Evolutionary conservation across 2,113 vertebrate species (phyloP).

Genomic region (Emberiza fucata): DNA sequence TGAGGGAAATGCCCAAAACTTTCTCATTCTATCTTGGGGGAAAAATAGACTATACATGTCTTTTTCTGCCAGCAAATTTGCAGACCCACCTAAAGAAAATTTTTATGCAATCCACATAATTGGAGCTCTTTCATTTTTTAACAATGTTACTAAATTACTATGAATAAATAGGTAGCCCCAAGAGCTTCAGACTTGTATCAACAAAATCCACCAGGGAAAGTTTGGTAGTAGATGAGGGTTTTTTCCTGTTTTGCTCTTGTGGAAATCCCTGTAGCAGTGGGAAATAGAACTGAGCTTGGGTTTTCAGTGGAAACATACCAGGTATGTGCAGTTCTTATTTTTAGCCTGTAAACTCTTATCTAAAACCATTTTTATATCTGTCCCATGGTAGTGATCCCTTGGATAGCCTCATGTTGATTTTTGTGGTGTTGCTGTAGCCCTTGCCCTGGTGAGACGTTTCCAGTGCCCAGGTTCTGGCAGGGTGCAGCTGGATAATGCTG

Average conservation of each 20-base stretch:
- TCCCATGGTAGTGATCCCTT: neutral
- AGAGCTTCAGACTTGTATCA: neutral
- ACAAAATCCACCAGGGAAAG: neutral
- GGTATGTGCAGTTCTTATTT: neutral
- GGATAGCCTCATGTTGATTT: neutral
- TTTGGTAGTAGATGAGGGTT: neutral
- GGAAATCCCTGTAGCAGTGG: neutral
- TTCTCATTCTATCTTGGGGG: neutral
- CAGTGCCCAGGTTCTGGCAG: neutral
- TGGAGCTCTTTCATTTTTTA: neutral
- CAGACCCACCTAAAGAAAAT: neutral
- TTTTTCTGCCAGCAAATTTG: neutral
- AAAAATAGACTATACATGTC: neutral
- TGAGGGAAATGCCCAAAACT: neutral
- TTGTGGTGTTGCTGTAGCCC: neutral
- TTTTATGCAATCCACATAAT: neutral
- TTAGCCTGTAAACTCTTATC: neutral
- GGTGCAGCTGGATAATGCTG: too few species aligned
- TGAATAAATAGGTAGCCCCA: neutral
- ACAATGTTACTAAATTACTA: neutral
- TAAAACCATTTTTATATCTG: neutral
- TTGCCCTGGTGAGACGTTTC: neutral
- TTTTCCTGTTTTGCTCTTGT: neutral
- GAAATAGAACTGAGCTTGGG: neutral
- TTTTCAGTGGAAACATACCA: neutral